Base-by-base conservation (phyloP, 2,888 invertebrate genomes). In the Polyommatus iphigenia region DNA sequence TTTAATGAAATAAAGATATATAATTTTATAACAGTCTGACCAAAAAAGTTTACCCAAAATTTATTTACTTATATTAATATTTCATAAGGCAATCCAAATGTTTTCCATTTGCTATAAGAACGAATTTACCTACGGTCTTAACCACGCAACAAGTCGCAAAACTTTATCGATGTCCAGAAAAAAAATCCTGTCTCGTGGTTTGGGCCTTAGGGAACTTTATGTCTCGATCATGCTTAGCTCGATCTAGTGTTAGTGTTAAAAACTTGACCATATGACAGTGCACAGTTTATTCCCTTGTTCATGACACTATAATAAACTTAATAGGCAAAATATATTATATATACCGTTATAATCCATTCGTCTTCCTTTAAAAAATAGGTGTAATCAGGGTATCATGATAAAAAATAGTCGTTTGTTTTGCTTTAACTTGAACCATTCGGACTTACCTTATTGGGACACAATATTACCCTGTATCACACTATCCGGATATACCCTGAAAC, bases 201-300 rank as follows among this genome's bases (percentile, higher is more conserved):
- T 54, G 54, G 54, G 15, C 18, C 54, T 5, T 18, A 54, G 5
- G 18, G 13, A 54, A 50, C 29, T 50, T 50, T 50, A 50, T 1
- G 50, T 75, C 41, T 24, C 75, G 29, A 54, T 29, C 75, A 29
- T 5, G 75, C 54, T 75, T 75, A 15, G 13, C 54, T 75, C 15
- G 24, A 50, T 24, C 24, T 29, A 75, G 75, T 24, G 73, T 6
- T 46, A 24, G 5, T 2, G 50, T 50, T 50, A 50, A 50, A 18
- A 71, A 78, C 76, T 80, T 76, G 79, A 20, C 75, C 71, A 71
- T 77, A 76, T 76, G 59, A 46, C 76, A 32, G 71, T 79, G 72
- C 32, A 71, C 71, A 54, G 59, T 29, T 36, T 36, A 57, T 29
- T 13, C 67, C 6, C 67, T 15, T 67, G 15, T 32, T 67, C 32